Evolutionary conservation across 1,140 invertebrate species (phyloP), one percentile per base, ranked within the genome.

Genomic region (Aphidius gifuensis): DNA sequence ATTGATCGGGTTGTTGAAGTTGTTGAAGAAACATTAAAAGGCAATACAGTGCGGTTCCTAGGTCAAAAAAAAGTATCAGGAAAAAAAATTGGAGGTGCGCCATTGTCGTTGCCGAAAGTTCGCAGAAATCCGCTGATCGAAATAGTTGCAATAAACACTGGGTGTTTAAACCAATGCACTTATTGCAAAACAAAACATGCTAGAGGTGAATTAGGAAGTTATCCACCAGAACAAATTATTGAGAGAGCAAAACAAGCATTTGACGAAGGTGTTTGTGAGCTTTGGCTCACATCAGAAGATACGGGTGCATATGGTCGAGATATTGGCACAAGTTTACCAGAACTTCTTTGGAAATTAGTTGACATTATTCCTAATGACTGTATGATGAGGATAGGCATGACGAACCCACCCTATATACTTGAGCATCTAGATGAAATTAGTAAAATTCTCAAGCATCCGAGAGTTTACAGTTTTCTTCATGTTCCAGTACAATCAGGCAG

Each of bases 111-210:
- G 5, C 97, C 97, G 0, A 99, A 99, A 84, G 91, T 99, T 7
- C 82, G 97, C 57, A 90, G 92, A 73, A 99, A 99, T 83, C 93
- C 94, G 5, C 82, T 98, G 0, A 92, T 99, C 65, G 97, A 99
- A 85, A 99, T 99, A 57, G 97, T 99, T 66, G 88, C 97, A 0
- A 97, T 99, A 11, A 99, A 96, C 77, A 98, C 95, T 3, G 97
- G 96, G 0, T 99, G 97, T 74, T 80, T 99, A 5, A 99, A 99
- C 82, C 93, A 98, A 69, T 99, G 97, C 76, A 98, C 97, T 0
- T 99, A 99, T 75, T 99, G 97, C 73, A 99, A 99, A 80, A 99
- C 97, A 0, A 99, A 99, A 76, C 94, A 97, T 80, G 97, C 97
- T 0, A 80, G 97, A 65, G 97, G 97, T 0, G 92, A 99, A 74